phyloP scores from a whole-genome alignment of 2,113 vertebrate genomes.

The Dipodomys ordii region DNA sequence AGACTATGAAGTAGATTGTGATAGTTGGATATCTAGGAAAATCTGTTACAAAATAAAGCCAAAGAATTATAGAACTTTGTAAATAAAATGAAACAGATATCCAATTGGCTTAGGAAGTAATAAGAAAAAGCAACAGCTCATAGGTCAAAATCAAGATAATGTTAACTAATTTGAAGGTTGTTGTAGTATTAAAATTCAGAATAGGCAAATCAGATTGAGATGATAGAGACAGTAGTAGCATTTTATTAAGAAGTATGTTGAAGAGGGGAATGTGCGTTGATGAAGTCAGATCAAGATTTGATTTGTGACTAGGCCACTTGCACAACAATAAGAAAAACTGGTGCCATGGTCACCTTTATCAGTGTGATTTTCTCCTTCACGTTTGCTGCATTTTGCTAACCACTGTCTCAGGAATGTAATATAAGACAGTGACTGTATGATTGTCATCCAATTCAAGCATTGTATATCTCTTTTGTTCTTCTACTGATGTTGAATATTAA shows the following conservation, averaged over 20 bases:
- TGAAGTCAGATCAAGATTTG: not conserved
- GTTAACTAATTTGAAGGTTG: not conserved
- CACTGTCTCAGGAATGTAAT: conserved; percentile 13
- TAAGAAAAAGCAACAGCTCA: not conserved
- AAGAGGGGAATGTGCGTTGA: not conserved
- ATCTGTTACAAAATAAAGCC: not conserved
- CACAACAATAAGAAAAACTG: not conserved
- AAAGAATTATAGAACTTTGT: not conserved
- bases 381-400: conserved; percentile 39
- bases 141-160: not conserved
- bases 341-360: not conserved
- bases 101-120: not conserved
- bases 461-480: conserved; percentile 60
- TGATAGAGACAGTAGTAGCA: not conserved
- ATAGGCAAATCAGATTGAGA: not conserved
- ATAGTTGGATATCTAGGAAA: not conserved
- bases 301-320: not conserved
- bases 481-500: conserved; percentile 64
- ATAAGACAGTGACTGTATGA: not conserved
- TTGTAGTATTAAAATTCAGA: not conserved
- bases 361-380: not conserved
- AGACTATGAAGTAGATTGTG: not conserved
- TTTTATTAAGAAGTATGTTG: not conserved
- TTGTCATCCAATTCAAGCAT: not conserved
- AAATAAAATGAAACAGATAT: not conserved